A percentile compares a stretch with the other conserved stretches of the same genome.
Conservation (phyloP, 1,140 invertebrate genomes). For the roundworm (Caenorhabditis elegans) region DNA sequence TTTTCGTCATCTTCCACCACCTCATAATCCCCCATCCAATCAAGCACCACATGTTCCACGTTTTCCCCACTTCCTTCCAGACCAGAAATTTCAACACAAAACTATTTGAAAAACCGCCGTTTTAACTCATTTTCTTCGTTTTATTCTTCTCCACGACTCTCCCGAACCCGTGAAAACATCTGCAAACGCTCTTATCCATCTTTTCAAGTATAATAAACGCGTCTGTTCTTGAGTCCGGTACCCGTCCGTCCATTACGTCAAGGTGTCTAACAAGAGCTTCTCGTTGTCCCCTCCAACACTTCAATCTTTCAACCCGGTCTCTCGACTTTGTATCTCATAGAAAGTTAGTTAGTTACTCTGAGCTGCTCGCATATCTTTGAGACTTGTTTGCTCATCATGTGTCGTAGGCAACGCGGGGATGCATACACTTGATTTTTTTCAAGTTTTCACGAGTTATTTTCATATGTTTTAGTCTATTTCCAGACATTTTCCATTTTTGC, state of each 20-base stretch:
- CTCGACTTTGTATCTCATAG: slow-evolving; percentile 6
- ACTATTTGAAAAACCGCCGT: too few relatives aligned
- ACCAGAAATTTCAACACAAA: not conserved
- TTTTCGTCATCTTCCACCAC: not conserved
- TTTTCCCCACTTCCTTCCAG: not conserved
- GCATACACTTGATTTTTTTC: not conserved
- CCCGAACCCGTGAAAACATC: slow-evolving; percentile 4
- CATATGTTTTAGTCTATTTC: too few relatives aligned
- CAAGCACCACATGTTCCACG: slow-evolving; percentile 10
- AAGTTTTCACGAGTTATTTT: not conserved
- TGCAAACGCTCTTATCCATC: not conserved
- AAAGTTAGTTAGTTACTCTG: not conserved
- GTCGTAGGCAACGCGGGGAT: not conserved
- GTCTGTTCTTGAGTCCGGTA: not conserved
- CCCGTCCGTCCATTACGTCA: slow-evolving; percentile 16
- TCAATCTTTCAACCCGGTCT: slow-evolving; percentile 2
- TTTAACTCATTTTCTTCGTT: not conserved
- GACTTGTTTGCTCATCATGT: slow-evolving; percentile 1
- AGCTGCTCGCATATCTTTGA: not conserved
- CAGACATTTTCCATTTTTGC: too few relatives aligned
- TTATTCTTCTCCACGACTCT: not conserved
- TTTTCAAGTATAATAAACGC: slow-evolving; percentile 15
- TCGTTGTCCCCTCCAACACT: not conserved
- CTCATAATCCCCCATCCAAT: not conserved
- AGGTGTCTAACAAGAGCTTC: slow-evolving; percentile 15